A percentile compares a stretch with the other conserved stretches of the same genome.
phyloP scores from a whole-genome alignment of 2,113 vertebrate species.

The Limanda limanda region DNA sequence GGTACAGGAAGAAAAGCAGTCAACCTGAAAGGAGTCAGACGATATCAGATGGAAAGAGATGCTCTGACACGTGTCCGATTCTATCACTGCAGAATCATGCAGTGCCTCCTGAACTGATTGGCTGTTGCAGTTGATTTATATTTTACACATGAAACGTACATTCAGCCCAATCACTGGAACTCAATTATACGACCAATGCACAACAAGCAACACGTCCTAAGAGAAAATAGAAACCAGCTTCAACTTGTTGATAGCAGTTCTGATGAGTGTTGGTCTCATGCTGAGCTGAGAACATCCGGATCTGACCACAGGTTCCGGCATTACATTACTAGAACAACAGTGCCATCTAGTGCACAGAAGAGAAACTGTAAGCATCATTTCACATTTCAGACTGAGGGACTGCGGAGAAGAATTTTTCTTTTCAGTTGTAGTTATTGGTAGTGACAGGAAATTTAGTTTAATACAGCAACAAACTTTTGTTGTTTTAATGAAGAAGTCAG shows the following conservation, averaged over 20 bases:
- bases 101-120: not conserved
- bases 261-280: slow-evolving; percentile 16
- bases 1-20: slow-evolving; percentile 39
- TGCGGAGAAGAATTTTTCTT: not conserved
- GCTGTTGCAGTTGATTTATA: not conserved
- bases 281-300: slow-evolving; percentile 13
- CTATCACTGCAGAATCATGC: not conserved
- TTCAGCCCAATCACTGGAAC: not conserved
- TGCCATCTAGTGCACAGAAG: slow-evolving; percentile 58
- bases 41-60: slow-evolving; percentile 32
- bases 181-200: not conserved
- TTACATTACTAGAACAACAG: slow-evolving; percentile 39
- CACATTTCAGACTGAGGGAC: not conserved
- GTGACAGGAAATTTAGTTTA: not conserved
- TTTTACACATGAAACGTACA: not conserved
- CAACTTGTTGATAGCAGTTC: slow-evolving; percentile 29
- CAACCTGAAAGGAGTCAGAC: slow-evolving; percentile 35
- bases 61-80: slow-evolving; percentile 19
- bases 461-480: not conserved
- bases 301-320: not conserved
- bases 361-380: not conserved
- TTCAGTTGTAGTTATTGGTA: not conserved
- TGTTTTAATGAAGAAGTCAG: no score
- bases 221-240: slow-evolving; percentile 16
- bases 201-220: not conserved